Evolutionary conservation across 2,113 vertebrate species (phyloP), one percentile per base, ranked within the genome.

Genomic region (Pomatorhinus ruficollis): DNA sequence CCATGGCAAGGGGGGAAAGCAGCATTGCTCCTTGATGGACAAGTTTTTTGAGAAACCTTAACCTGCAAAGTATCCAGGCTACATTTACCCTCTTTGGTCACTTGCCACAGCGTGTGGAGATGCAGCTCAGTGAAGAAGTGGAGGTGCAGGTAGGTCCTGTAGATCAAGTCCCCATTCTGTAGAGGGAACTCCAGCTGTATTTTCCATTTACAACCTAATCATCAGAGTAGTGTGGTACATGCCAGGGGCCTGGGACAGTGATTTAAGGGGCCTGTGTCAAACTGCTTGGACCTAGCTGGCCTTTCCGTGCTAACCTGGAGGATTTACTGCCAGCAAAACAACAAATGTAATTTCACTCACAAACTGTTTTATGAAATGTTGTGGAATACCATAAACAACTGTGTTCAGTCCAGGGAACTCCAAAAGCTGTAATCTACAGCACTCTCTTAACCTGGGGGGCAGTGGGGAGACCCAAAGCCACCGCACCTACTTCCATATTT

Each of bases 171-270:
- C 79, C 59, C 63, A 16, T 96, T 93, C 84, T 52, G 84, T 40
- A 78, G 83, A 92, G 68, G 86, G 90, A 95, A 96, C 15, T 20
- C 89, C 56, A 81, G 75, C 87, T 56, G 30, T 95, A 94, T 96
- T 97, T 97, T 95, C 95, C 97, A 96, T 97, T 97, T 97, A 97
- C 95, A 96, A 71, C 87, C 95, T 95, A 92, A 97, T 95, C 87
- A 97, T 96, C 93, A 86, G 84, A 90, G 94, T 68, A 78, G 80
- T 82, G 56, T 24, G 72, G 91, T 93, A 81, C 65, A 50, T 4
- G 53, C 84, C 96, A 96, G 78, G 45, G 64, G 47, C 72, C 69
- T 78, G 66, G 69, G 77, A 56, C 4, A 31, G 27, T 97, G 97
- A 97, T 97, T 97, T 97, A 97, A 94, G 57, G 93, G 85, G 84